A percentile compares a stretch with the other conserved stretches of the same genome.
phyloP scores from a whole-genome alignment of 2,113 vertebrate species.

The Dendrocopos noguchii region DNA sequence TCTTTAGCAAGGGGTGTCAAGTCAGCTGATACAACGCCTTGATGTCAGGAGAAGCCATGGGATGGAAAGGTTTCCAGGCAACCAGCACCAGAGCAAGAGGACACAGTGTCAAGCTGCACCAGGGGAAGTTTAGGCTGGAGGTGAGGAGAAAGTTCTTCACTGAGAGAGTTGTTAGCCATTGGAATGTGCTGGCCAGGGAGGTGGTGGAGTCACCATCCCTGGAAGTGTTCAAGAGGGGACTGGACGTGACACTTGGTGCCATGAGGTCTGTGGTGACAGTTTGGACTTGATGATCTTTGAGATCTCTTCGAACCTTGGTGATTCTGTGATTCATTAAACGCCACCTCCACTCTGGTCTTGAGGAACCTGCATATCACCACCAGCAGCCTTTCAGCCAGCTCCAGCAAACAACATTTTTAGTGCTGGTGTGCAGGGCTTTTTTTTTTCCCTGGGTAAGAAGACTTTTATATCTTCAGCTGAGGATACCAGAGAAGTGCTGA shows the following conservation, averaged over 20 bases:
- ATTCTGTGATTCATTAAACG: not conserved
- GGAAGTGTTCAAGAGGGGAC: too few species aligned
- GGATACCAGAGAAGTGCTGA: not conserved
- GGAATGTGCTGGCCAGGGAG: too few species aligned
- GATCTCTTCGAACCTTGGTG: too few species aligned
- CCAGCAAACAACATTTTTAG: not conserved
- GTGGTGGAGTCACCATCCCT: too few species aligned
- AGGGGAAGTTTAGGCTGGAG: too few species aligned
- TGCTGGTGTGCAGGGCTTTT: accelerated
- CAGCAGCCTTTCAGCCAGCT: not conserved
- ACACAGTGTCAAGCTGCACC: too few species aligned
- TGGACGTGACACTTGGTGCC: too few species aligned
- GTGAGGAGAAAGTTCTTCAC: too few species aligned
- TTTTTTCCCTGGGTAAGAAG: not conserved
- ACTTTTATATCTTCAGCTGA: not conserved
- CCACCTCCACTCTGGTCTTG: not conserved
- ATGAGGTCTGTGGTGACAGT: too few species aligned
- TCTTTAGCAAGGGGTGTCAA: not conserved
- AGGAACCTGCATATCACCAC: not conserved
- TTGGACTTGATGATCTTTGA: too few species aligned
- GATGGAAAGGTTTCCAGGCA: not conserved
- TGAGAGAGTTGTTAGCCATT: too few species aligned
- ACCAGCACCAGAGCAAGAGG: too few species aligned
- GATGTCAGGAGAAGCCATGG: not conserved
- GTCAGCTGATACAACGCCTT: not conserved